phyloP scores from a whole-genome alignment of 1,140 invertebrate species.

The Rhyzopertha dominica region DNA sequence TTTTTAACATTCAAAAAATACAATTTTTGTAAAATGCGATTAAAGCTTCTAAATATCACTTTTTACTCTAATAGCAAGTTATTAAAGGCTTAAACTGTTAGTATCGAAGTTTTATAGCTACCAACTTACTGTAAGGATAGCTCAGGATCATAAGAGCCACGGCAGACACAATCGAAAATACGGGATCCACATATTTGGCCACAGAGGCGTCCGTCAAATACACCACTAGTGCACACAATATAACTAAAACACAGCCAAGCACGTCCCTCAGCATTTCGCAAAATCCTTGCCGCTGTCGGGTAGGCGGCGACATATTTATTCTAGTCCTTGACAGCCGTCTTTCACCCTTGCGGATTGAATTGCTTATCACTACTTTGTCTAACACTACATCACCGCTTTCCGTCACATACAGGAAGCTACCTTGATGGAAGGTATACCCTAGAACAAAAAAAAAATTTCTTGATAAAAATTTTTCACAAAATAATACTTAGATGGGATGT shows the following conservation, averaged over 20 bases:
- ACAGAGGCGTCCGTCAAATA: slow-evolving; percentile 56
- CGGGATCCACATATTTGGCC: slow-evolving; percentile 69
- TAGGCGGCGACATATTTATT: slow-evolving; percentile 35
- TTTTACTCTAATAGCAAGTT: no score
- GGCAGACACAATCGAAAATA: slow-evolving; percentile 62
- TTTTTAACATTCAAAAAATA: no score
- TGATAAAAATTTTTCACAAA: background rate
- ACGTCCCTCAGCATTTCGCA: slow-evolving; percentile 60
- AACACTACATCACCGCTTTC: slow-evolving; percentile 60
- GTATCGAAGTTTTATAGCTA: no score
- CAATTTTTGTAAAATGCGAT: no score
- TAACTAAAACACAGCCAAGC: slow-evolving; percentile 62
- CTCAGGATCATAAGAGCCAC: slow-evolving; percentile 58
- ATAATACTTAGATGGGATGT: no score
- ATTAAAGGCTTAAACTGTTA: no score
- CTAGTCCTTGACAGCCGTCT: slow-evolving; percentile 47
- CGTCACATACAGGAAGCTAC: slow-evolving; percentile 64
- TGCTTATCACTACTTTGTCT: slow-evolving; percentile 50
- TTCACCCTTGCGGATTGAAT: slow-evolving; percentile 47
- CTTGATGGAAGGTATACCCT: slow-evolving; percentile 71
- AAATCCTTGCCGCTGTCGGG: slow-evolving; percentile 47
- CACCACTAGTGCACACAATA: slow-evolving; percentile 59
- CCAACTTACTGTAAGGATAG: slow-evolving; percentile 70
- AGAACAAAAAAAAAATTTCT: no score
- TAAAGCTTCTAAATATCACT: no score